phyloP scores from a whole-genome alignment of 2,113 vertebrate species.

The Barbus barbus region DNA sequence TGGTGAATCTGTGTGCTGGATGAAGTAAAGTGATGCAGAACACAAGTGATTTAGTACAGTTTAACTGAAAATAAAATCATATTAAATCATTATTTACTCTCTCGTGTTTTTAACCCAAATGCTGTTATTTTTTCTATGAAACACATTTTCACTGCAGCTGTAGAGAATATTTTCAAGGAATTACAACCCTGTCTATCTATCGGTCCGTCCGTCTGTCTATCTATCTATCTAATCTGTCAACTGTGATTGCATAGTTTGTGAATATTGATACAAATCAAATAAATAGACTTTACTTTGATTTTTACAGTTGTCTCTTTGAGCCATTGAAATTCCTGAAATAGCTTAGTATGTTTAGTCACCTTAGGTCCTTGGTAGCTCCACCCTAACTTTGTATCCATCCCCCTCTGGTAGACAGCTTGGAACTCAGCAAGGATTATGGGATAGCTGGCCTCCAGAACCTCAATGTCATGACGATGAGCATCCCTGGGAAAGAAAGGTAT shows the following conservation, averaged over 20 bases:
- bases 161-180: too few species aligned
- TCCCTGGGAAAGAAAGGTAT: slow-evolving; percentile 85
- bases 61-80: not conserved
- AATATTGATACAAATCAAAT: not conserved
- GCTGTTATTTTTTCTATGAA: too few species aligned
- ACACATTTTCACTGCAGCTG: too few species aligned
- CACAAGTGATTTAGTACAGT: not conserved
- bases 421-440: slow-evolving; percentile 81
- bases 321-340: not conserved
- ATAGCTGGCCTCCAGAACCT: slow-evolving; percentile 83
- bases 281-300: not conserved
- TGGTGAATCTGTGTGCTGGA: not conserved
- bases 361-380: slow-evolving; percentile 79
- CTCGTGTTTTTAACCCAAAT: not conserved
- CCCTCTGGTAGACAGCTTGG: slow-evolving; percentile 76
- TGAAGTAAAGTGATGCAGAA: not conserved
- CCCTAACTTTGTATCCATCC: slow-evolving; percentile 74
- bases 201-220: not conserved
- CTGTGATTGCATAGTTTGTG: not conserved
- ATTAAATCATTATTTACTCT: not conserved
- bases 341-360: slow-evolving; percentile 57
- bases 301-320: not conserved
- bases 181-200: too few species aligned
- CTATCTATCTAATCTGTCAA: not conserved
- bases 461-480: slow-evolving; percentile 86